These are phyloP conservation scores for Tetramorium parvispinum DNA, from an alignment of 1,140 invertebrate genomes.

Conservation along the genomic window DNA sequence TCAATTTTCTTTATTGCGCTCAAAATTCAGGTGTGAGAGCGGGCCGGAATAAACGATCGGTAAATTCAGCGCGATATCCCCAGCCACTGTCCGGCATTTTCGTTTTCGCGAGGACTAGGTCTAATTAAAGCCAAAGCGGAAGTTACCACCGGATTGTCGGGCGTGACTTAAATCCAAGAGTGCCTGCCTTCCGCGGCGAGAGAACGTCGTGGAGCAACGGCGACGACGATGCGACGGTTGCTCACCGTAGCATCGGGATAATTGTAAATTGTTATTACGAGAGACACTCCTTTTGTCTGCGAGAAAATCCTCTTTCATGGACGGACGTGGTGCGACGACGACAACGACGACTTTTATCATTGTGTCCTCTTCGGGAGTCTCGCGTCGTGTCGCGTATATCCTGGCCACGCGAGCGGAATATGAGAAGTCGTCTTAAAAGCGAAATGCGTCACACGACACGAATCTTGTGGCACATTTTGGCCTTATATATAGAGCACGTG, in stretches of 20 bases:
- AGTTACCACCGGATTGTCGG: constrained; percentile 44
- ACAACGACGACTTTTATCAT: constrained; percentile 26
- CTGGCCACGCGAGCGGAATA: constrained; percentile 74
- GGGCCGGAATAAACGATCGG: neutral
- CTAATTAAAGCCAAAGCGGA: constrained; percentile 58
- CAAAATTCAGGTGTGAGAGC: neutral
- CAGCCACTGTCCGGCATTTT: neutral
- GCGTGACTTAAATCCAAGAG: constrained; percentile 47
- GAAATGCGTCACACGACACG: neutral
- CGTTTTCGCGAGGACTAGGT: neutral
- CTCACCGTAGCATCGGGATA: constrained; percentile 11
- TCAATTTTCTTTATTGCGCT: neutral
- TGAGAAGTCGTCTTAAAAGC: constrained; percentile 66
- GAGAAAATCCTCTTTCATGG: constrained; percentile 43
- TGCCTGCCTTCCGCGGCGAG: neutral
- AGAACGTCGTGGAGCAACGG: neutral
- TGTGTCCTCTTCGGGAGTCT: constrained; percentile 16
- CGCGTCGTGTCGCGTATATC: constrained; percentile 63
- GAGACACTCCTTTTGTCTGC: constrained; percentile 6
- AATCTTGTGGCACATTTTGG: constrained; percentile 6
- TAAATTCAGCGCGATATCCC: constrained; percentile 4
- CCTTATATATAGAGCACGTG: constrained; percentile 13
- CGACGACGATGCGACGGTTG: neutral
- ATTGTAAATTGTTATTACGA: constrained; percentile 64
- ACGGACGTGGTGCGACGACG: constrained; percentile 29